These are phyloP conservation scores for Alloplasta piceator DNA, from an alignment of 2,888 invertebrate genomes.

Conservation along the genomic window DNA sequence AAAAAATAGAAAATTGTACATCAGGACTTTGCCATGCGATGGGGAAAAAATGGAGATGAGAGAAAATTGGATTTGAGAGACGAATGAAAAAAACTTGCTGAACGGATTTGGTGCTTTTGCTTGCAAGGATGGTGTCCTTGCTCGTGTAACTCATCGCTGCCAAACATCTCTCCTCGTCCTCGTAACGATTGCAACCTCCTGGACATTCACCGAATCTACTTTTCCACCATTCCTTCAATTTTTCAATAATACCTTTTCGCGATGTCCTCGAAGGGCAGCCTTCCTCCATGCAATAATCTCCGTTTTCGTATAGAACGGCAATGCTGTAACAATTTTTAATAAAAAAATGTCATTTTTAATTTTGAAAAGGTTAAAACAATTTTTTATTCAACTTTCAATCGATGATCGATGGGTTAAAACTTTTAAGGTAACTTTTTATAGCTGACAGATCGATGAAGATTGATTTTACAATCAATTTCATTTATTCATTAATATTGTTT, in stretches of 20 bases:
- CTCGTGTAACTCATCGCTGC: constrained; percentile 76
- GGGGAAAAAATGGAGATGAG: neutral
- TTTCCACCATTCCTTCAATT: constrained; percentile 70
- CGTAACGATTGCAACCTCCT: constrained; percentile 66
- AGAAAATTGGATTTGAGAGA: constrained; percentile 15
- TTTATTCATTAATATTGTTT: constrained; percentile 4
- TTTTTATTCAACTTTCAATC: no score
- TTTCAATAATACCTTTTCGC: constrained; percentile 62
- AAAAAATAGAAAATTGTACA: neutral
- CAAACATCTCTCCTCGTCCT: constrained; percentile 76
- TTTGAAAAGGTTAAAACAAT: no score
- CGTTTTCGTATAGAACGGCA: constrained; percentile 73
- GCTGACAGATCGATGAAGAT: no score
- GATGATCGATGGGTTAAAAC: no score
- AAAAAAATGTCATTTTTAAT: no score
- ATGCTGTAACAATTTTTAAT: constrained; percentile 65
- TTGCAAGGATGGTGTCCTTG: constrained; percentile 69
- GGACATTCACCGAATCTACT: constrained; percentile 68
- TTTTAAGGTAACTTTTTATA: no score
- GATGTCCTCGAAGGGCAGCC: constrained; percentile 58
- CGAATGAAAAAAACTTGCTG: constrained; percentile 43
- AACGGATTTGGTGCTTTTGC: constrained; percentile 54
- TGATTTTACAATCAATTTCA: constrained; percentile 2
- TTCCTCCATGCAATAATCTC: constrained; percentile 70
- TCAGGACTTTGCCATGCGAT: neutral